phyloP scores from a whole-genome alignment of 1,140 invertebrate genomes.

The Zaprionus davidi region DNA sequence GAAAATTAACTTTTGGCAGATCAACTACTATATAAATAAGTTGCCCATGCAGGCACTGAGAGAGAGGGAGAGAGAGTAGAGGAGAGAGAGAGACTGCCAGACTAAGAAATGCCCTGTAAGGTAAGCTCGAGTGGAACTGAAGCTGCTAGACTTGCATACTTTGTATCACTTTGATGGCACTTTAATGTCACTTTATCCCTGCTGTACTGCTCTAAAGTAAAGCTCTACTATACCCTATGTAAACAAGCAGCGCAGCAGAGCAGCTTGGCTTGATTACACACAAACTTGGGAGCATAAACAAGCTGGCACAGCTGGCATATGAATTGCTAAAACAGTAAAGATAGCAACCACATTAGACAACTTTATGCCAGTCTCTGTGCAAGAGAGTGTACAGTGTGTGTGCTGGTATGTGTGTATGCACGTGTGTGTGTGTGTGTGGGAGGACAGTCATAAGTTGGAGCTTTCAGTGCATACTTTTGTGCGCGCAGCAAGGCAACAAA shows the following conservation, averaged over 20 bases:
- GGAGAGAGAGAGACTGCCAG: not conserved
- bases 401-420: not conserved
- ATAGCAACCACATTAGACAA: conserved; percentile 63
- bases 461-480: conserved; percentile 67
- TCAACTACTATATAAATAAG: conserved; percentile 19
- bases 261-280: conserved; percentile 57
- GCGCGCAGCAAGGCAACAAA: conserved; percentile 38
- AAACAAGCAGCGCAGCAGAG: not conserved
- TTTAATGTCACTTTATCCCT: not conserved
- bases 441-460: conserved; percentile 47
- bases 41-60: not conserved
- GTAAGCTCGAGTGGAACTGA: too few relatives aligned
- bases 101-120: not conserved
- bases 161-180: not conserved
- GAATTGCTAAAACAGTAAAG: conserved; percentile 64
- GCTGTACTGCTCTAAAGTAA: not conserved
- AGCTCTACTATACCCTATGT: not conserved
- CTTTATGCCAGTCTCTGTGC: conserved; percentile 37
- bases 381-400: conserved; percentile 3
- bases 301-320: conserved; percentile 68
- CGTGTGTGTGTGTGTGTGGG: conserved; percentile 2
- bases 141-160: not conserved
- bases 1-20: conserved; percentile 39
- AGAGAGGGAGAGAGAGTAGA: too few relatives aligned
- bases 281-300: conserved; percentile 68